Evolutionary conservation across 2,797 vertebrate genomes (phyloP), one percentile per base, ranked within the genome.

Genomic region (Acanthurus tractus): DNA sequence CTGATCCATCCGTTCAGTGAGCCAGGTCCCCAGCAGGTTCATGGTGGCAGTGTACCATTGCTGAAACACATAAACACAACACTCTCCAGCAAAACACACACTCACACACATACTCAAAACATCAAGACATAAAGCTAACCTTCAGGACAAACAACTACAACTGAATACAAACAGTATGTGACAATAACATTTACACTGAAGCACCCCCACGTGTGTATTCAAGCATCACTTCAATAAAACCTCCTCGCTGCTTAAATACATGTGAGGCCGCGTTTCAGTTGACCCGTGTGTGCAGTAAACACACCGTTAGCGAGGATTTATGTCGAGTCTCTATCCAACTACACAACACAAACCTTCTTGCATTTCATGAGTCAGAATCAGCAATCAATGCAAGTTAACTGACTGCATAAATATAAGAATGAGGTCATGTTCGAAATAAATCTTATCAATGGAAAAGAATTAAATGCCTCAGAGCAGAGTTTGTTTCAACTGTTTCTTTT

Each of bases 21-120:
- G 93, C 98, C 98, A 99, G 87, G 97, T 99, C 89, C 98, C 98
- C 94, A 99, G 92, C 34, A 99, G 95, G 78, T 97, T 99, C 98
- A 99, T 99, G 85, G 98, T 97, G 94, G 97, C 98, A 94, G 97
- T 99, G 95, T 99, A 99, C 98, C 98, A 99, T 99, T 99, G 98
- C 98, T 99, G 98, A 93, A 99, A 99, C 94, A 98, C 96, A 98
- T 90, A 96, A 94, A 94, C 90, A 95, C 92, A 95, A 90, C 95
- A 87, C 96, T 97, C 96, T 98, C 97, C 96, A 97, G 96, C 95
- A 96, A 92, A 94, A 94, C 88, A 76, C 93, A 92, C 92, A 92
- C 86, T 74, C 92, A 78, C 90, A 88, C 89, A 82, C 89, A 75
- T 76, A 70, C 90, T 87, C 82, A 81, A 88, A 79, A 91, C 85